phyloP scores from a whole-genome alignment of 2,888 invertebrate species.

The Apamea monoglypha region DNA sequence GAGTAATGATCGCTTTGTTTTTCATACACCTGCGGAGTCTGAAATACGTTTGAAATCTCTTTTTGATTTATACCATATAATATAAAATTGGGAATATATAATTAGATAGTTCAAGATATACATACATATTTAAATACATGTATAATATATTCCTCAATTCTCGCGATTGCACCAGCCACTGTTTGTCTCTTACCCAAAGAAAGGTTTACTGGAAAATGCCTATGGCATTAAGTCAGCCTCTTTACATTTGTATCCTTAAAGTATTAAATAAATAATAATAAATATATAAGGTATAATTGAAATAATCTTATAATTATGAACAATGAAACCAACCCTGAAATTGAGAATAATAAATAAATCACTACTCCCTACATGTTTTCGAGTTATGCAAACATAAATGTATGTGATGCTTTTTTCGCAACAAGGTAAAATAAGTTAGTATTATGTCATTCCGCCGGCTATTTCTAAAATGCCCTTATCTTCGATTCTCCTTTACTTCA shows the following conservation, averaged over 20 bases:
- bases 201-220: not conserved
- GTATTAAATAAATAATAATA: not conserved
- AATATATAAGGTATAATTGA: not conserved
- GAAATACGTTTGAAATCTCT: not conserved
- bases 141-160: not conserved
- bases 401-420: too few species aligned
- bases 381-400: not conserved
- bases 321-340: too few species aligned
- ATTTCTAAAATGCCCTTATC: too few species aligned
- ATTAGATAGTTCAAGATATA: too few species aligned
- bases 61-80: not conserved
- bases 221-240: not conserved
- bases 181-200: not conserved
- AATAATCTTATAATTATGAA: not conserved
- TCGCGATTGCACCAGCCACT: not conserved
- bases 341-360: not conserved
- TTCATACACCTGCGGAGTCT: not conserved
- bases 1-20: slow-evolving; percentile 17
- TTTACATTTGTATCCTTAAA: not conserved
- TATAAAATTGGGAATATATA: too few species aligned
- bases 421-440: too few species aligned
- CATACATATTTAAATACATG: not conserved
- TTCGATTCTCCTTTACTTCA: not conserved
- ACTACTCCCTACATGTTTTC: not conserved
- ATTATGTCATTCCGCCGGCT: too few species aligned